Base-by-base conservation (phyloP, 2,797 vertebrate genomes). In the Oryzias sinensis region DNA sequence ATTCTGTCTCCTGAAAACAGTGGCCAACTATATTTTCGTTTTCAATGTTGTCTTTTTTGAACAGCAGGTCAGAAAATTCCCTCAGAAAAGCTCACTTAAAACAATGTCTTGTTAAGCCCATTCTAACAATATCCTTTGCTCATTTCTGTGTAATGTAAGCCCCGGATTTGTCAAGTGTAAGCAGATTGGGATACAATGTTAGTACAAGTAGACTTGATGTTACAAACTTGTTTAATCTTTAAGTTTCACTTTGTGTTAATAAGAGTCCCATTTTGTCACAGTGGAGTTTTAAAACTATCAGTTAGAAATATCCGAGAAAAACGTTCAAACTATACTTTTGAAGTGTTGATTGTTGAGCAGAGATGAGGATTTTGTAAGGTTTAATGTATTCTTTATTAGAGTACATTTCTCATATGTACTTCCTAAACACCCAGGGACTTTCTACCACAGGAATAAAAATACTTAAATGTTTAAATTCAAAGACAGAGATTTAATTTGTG, bases 141-240 rank as follows among this genome's bases (percentile, higher is more conserved):
- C 80, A 83, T 85, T 81, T 85, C 79, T 73, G 77, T 76, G 80
- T 88, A 89, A 88, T 89, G 87, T 85, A 91, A 90, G 74, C 84
- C 71, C 55, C 42, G 86, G 89, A 91, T 91, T 91, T 90, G 64
- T 62, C 33, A 48, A 37, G 60, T 82, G 65, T 90, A 90, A 91
- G 89, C 87, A 89, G 86, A 91, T 91, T 90, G 71, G 61, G 74
- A 54, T 76, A 91, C 84, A 91, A 90, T 90, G 76, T 82, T 69
- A 80, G 82, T 78, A 87, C 82, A 86, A 86, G 83, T 83, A 72
- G 73, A 88, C 86, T 79, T 81, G 79, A 84, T 80, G 81, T 68
- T 52, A 80, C 70, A 87, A 88, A 88, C 84, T 90, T 88, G 76
- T 70, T 14, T 76, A 40, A 57, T 74, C 72, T 80, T 70, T 83